A percentile compares a stretch with the other conserved stretches of the same genome.
Evolutionary conservation across 1,140 invertebrate species (phyloP).

Genomic region (Acarapis woodi): DNA sequence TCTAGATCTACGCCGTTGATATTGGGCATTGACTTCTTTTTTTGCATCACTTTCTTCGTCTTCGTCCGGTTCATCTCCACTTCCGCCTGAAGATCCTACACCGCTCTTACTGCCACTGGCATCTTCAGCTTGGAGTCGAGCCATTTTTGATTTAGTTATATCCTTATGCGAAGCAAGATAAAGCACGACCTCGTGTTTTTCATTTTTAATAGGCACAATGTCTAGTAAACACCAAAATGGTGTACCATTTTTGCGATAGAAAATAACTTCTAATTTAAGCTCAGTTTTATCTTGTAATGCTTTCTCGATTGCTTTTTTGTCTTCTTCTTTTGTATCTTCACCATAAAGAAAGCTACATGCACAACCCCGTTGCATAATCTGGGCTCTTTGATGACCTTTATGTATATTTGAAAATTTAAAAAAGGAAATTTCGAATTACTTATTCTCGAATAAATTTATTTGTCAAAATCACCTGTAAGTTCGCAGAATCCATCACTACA

Average conservation of each 20-base stretch:
- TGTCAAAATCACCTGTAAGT: too few relatives aligned
- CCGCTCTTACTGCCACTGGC: slow-evolving; percentile 20
- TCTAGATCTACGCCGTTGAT: slow-evolving; percentile 57
- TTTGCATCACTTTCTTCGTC: background rate
- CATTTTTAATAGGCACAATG: slow-evolving; percentile 93
- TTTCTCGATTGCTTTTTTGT: slow-evolving; percentile 58
- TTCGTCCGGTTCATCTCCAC: slow-evolving; percentile 4
- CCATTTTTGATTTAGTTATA: slow-evolving; percentile 65
- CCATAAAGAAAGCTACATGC: slow-evolving; percentile 86
- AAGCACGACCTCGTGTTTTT: slow-evolving; percentile 80
- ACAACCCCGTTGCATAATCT: slow-evolving; percentile 88
- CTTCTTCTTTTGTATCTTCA: slow-evolving; percentile 55
- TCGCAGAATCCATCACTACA: slow-evolving; percentile 94
- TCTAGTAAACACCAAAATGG: slow-evolving; percentile 86
- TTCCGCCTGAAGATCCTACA: slow-evolving; percentile 2
- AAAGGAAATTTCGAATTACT: too few relatives aligned
- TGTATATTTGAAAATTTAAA: too few relatives aligned
- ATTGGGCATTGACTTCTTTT: slow-evolving; percentile 31
- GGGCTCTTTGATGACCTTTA: slow-evolving; percentile 58
- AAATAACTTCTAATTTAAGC: slow-evolving; percentile 67
- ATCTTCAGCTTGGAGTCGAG: too few relatives aligned
- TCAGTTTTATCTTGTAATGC: slow-evolving; percentile 62
- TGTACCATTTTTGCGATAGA: slow-evolving; percentile 72
- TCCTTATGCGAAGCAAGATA: slow-evolving; percentile 90
- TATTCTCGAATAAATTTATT: too few relatives aligned